Base-by-base conservation (phyloP, 2,888 invertebrate genomes). In the Drosophila nr. perissopoda region DNA sequence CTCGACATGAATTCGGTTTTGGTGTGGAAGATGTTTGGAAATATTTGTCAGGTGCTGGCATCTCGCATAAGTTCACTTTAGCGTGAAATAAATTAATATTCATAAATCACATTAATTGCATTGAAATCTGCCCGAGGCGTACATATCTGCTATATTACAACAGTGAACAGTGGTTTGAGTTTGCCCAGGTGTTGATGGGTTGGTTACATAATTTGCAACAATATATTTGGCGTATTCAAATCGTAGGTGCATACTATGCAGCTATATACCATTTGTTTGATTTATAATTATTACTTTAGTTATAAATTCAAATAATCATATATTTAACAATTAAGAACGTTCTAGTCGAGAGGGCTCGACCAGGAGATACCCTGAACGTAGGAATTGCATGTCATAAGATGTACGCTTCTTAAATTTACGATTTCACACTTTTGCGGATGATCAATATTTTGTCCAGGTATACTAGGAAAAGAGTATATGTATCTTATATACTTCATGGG, bases 41-140 rank as follows among this genome's bases (percentile, higher is more conserved):
- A 76, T 82, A 70, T 79, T 82, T 84, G 68, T 46, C 59, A 34
- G 67, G 58, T 53, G 60, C 53, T 54, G 59, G 49, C 68, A 63
- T 40, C 18, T 57, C 11, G 42, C 40, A 57, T 56, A n/a, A 5
- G 29, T 38, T 52, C 27, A 73, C 64, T 21, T 60, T 61, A 66
- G 64, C 31, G 75, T 81, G 59, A 73, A 83, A 70, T 66, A 74
- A 83, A 89, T 87, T 74, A 81, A 82, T 76, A 76, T 70, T 59
- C 76, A 82, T 84, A 84, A 83, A 84, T 89, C 84, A 89, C 54
- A 82, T 82, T 87, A 83, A 82, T 74, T 74, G 64, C 74, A 75
- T 61, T 70, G 10, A 34, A 64, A 61, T 66, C 61, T 65, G 59
- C 29, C 48, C 8, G 29, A 46, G 52, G 56, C 69, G 67, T 70